Conservation (phyloP, 1,140 invertebrate genomes). For the Frieseomelitta varia region DNA sequence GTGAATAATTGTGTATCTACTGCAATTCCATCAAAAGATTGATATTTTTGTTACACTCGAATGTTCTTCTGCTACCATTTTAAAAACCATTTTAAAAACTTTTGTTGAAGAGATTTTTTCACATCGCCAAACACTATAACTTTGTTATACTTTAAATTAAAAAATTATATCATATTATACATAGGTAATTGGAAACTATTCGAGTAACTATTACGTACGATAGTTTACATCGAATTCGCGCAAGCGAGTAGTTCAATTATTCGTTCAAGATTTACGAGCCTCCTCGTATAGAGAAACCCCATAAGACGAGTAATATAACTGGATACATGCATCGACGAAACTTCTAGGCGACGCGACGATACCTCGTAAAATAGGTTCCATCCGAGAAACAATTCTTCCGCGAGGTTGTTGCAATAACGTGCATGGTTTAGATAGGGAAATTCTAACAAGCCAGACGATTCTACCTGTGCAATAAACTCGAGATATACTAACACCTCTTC, state of each 20-base stretch:
- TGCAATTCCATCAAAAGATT: no score
- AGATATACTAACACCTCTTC: slow-evolving; percentile 35
- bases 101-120: no score
- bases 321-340: background rate
- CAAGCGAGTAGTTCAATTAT: background rate
- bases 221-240: background rate
- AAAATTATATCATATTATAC: no score
- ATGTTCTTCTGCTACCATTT: no score
- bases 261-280: background rate
- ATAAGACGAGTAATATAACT: slow-evolving; percentile 2
- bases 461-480: slow-evolving; percentile 34
- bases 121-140: no score
- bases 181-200: no score
- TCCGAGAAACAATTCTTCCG: background rate
- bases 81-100: no score
- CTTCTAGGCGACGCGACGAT: background rate
- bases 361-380: slow-evolving; percentile 30
- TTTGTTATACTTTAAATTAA: no score
- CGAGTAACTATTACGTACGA: no score
- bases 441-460: slow-evolving; percentile 1
- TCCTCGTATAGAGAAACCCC: background rate
- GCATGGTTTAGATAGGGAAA: slow-evolving; percentile 1
- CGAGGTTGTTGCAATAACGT: background rate
- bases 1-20: no score
- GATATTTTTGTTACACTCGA: no score